Conservation (phyloP, 2,888 invertebrate species). For the Homarus gammarus region DNA sequence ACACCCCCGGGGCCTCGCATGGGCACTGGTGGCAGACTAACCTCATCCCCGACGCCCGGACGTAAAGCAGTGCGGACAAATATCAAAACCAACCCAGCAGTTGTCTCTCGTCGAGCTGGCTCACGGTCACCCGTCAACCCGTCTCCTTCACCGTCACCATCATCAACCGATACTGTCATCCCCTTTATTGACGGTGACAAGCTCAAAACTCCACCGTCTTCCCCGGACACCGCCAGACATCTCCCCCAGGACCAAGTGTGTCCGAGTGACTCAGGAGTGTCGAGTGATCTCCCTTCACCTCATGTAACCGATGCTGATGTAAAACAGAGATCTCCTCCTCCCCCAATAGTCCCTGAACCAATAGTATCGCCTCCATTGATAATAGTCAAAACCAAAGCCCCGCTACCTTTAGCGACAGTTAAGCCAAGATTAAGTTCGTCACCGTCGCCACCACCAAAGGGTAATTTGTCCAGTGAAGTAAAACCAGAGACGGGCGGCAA, state of each 20-base stretch:
- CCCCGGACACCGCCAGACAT: conserved; percentile 34
- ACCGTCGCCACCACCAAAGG: conserved; percentile 36
- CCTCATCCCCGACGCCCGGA: conserved; percentile 69
- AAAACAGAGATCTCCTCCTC: not conserved
- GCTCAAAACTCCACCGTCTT: conserved; percentile 41
- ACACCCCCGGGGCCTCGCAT: conserved; percentile 73
- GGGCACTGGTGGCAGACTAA: conserved; percentile 64
- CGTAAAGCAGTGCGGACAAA: conserved; percentile 65
- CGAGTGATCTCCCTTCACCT: not conserved
- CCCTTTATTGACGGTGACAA: conserved; percentile 35
- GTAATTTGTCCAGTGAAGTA: not conserved
- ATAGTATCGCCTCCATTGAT: not conserved
- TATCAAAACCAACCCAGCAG: conserved; percentile 72
- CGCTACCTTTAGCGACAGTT: not conserved
- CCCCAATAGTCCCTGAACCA: not conserved
- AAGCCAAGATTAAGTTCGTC: conserved; percentile 23
- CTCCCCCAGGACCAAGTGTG: not conserved
- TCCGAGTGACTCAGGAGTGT: not conserved
- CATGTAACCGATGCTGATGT: not conserved
- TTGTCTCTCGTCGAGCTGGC: conserved; percentile 41
- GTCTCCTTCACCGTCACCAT: conserved; percentile 20
- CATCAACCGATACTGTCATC: not conserved
- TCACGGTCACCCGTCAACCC: conserved; percentile 55
- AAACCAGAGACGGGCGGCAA: conserved; percentile 20
- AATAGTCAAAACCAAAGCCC: not conserved